phyloP scores from a whole-genome alignment of 2,113 vertebrate species.

The Leucosticte australis region DNA sequence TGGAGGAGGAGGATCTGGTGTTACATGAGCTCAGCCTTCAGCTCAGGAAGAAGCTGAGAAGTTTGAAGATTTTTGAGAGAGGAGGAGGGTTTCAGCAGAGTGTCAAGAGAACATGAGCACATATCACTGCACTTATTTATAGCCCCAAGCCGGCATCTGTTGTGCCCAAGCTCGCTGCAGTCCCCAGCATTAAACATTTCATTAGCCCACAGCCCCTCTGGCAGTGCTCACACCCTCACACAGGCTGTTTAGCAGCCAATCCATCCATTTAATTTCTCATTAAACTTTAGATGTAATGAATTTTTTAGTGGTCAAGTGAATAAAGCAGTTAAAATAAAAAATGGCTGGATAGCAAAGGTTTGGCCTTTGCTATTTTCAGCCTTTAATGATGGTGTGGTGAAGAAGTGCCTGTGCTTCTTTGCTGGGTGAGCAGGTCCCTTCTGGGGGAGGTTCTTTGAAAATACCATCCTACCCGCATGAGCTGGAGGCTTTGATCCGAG shows the following conservation, averaged over 20 bases:
- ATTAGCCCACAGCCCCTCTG: slow-evolving; percentile 64
- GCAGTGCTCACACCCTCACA: slow-evolving; percentile 52
- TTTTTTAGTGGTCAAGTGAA: slow-evolving; percentile 60
- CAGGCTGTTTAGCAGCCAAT: slow-evolving; percentile 56
- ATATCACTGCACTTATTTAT: slow-evolving; percentile 49
- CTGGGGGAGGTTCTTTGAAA: slow-evolving; percentile 60
- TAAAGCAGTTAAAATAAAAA: slow-evolving; percentile 48
- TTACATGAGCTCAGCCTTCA: background rate
- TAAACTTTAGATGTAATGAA: slow-evolving; percentile 61
- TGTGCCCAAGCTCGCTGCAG: slow-evolving; percentile 31
- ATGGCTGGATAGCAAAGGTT: slow-evolving; percentile 31
- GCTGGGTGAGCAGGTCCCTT: slow-evolving; percentile 49
- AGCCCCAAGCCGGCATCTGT: slow-evolving; percentile 42
- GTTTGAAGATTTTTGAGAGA: background rate
- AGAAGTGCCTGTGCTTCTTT: slow-evolving; percentile 16
- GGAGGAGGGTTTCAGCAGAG: slow-evolving; percentile 41
- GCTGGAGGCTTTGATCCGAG: slow-evolving; percentile 7
- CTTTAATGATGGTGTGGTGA: background rate
- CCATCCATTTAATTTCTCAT: slow-evolving; percentile 60
- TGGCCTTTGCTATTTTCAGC: slow-evolving; percentile 38
- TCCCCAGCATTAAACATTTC: slow-evolving; percentile 58
- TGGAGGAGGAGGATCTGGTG: background rate
- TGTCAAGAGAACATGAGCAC: slow-evolving; percentile 64
- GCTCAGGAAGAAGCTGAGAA: slow-evolving; percentile 3
- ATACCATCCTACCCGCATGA: slow-evolving; percentile 39